These are phyloP conservation scores for Macrophya alboannulata DNA, from an alignment of 2,888 invertebrate species.

Conservation along the genomic window DNA sequence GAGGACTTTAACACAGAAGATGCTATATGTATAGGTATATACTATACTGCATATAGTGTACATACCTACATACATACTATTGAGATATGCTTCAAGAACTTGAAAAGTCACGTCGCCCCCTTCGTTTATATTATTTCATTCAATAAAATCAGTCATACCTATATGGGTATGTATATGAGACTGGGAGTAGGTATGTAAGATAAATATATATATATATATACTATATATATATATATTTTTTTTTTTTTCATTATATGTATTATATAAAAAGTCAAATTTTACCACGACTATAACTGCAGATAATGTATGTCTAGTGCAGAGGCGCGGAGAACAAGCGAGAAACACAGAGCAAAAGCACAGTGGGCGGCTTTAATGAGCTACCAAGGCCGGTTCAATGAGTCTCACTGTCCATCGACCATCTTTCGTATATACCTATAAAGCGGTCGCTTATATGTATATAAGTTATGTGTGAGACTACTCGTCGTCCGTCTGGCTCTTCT, in stretches of 20 bases:
- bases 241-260: background rate
- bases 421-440: constrained; percentile 22
- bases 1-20: background rate
- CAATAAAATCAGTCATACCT: background rate
- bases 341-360: constrained; percentile 52
- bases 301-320: constrained; percentile 52
- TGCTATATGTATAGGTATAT: background rate
- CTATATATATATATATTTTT: no score
- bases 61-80: background rate
- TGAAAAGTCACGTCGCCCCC: constrained; percentile 8
- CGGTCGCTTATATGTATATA: constrained; percentile 23
- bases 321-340: constrained; percentile 56
- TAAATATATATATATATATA: no score
- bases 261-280: background rate
- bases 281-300: background rate
- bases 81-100: background rate
- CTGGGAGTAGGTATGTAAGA: background rate
- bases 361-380: constrained; percentile 73
- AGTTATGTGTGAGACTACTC: constrained; percentile 1
- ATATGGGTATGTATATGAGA: background rate
- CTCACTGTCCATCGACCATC: constrained; percentile 69
- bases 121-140: background rate
- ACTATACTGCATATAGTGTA: background rate
- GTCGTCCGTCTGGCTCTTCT: background rate
- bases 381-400: constrained; percentile 76